Evolutionary conservation across 2,888 invertebrate genomes (phyloP).

Genomic region (Apamea crenata): DNA sequence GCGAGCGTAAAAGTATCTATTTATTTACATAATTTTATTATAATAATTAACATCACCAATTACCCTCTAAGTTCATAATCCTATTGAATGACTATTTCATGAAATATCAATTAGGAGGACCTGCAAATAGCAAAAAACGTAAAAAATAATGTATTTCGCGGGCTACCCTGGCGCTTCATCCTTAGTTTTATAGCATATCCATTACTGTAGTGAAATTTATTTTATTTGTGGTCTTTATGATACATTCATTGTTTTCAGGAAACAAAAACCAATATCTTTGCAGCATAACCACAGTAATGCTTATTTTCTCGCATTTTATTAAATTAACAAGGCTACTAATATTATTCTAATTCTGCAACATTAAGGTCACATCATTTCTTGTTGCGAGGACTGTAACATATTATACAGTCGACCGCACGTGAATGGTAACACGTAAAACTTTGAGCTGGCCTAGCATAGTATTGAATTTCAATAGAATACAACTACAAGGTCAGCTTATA

Average conservation of each 20-base stretch:
- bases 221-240: neutral
- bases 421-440: neutral
- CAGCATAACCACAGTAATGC: neutral
- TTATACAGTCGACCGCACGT: neutral
- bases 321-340: neutral
- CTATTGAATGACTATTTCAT: neutral
- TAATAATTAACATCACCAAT: no score
- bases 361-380: constrained; percentile 10
- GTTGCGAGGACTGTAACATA: constrained; percentile 1
- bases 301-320: neutral
- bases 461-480: neutral
- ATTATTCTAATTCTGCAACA: constrained; percentile 26
- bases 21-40: no score
- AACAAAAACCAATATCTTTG: neutral
- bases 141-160: neutral
- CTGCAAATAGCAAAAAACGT: neutral
- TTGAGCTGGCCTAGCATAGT: neutral
- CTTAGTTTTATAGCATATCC: neutral
- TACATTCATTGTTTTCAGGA: neutral
- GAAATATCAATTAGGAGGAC: neutral
- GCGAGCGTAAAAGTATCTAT: no score
- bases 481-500: neutral
- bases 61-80: neutral
- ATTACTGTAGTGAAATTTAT: neutral
- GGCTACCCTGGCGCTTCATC: neutral